Evolutionary conservation across 2,888 invertebrate genomes (phyloP), one percentile per base, ranked within the genome.

Genomic region (Chrysolina oricalcia): DNA sequence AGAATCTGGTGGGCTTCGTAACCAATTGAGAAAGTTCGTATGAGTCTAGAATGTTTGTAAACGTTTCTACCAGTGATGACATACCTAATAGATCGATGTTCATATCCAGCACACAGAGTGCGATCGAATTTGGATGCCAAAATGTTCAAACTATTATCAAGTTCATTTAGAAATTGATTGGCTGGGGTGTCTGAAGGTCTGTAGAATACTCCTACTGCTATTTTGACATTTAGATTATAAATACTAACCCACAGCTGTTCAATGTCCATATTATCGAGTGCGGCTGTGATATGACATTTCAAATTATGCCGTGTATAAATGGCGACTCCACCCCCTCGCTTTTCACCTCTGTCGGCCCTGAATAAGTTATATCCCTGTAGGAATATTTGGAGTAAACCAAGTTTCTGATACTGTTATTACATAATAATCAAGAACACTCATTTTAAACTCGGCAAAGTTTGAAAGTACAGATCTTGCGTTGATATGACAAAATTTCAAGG

Each of bases 41-140:
- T n/a, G n/a, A n/a, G n/a, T n/a, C n/a, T n/a, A n/a, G n/a, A n/a
- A n/a, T n/a, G n/a, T n/a, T 53, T 10, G 53, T 53, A 53, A n/a
- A n/a, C 53, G 6, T n/a, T n/a, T 8, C 15, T 53, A 53, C 15
- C 53, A 53, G 53, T 15, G n/a, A n/a, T n/a, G n/a, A n/a, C n/a
- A n/a, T n/a, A n/a, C n/a, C n/a, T n/a, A n/a, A n/a, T n/a, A n/a
- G 41, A 41, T 53, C 15, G 53, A 53, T 53, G 53, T 53, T 53
- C 53, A 53, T 53, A 53, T 53, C 53, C 53, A 53, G 53, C 53
- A 19, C 53, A 53, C 53, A 53, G n/a, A 53, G 53, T 53, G 53
- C 15, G 15, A 53, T 53, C 53, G 53, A 10, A 10, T 53, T 53
- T n/a, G 15, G 53, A n/a, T n/a, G n/a, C n/a, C n/a, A n/a, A n/a